Evolutionary conservation across 2,888 invertebrate species (phyloP).

Genomic region (Macrophya alboannulata): DNA sequence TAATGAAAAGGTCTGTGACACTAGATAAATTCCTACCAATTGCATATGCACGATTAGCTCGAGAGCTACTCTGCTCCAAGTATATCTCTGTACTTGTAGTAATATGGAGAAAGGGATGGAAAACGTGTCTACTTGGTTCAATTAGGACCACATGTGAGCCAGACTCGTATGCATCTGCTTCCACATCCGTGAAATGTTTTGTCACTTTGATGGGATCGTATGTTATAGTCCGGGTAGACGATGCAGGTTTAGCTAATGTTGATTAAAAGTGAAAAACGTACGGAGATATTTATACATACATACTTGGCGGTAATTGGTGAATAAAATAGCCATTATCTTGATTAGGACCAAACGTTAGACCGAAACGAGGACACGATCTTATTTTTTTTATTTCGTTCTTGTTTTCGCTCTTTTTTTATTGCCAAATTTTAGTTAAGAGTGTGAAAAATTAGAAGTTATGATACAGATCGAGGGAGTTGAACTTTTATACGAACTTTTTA

Average conservation of each 20-base stretch:
- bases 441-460: slow-evolving; percentile 4
- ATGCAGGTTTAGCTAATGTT: not conserved
- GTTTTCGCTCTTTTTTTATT: not conserved
- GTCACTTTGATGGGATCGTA: slow-evolving; percentile 24
- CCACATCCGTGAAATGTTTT: slow-evolving; percentile 58
- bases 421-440: not conserved
- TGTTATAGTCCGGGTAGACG: not conserved
- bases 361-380: not conserved
- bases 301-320: too few species aligned
- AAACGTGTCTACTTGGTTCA: slow-evolving; percentile 52
- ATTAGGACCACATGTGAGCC: slow-evolving; percentile 58
- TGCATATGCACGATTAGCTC: not conserved
- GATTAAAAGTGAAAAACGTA: not conserved
- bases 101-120: slow-evolving; percentile 2
- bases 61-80: not conserved
- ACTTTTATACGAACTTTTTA: slow-evolving; percentile 1
- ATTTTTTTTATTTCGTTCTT: not conserved
- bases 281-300: too few species aligned
- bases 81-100: not conserved
- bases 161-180: slow-evolving; percentile 56
- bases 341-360: not conserved
- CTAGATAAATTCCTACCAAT: slow-evolving; percentile 23
- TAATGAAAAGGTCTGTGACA: slow-evolving; percentile 46
- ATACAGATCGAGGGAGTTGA: not conserved
- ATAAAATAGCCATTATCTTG: not conserved